Evolutionary conservation across 35 echinoderm and acorn worm genomes (phyloP).

Genomic region (Strongylocentrotus purpuratus): DNA sequence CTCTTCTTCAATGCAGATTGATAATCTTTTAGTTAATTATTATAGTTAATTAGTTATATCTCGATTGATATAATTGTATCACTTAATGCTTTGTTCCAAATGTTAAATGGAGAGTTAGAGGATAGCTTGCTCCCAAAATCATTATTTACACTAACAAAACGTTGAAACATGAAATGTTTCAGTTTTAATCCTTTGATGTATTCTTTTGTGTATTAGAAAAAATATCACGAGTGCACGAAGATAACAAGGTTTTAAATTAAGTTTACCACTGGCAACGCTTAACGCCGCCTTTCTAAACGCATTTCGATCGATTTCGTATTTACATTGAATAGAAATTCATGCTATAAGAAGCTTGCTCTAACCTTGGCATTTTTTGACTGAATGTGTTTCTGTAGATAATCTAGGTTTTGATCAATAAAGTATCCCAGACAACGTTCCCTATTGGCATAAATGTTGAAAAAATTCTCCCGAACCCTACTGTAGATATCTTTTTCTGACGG

Average conservation of each 20-base stretch:
- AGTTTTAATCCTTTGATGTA: too few relatives aligned
- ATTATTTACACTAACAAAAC: not conserved
- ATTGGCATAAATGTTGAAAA: not conserved
- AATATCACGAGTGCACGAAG: not conserved
- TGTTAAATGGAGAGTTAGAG: too few relatives aligned
- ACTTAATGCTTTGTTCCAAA: too few relatives aligned
- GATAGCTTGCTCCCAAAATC: too few relatives aligned
- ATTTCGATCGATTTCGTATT: not conserved
- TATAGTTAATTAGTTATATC: too few relatives aligned
- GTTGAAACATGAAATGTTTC: not conserved
- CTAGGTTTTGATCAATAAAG: not conserved
- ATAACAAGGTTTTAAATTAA: not conserved
- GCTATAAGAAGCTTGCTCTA: not conserved
- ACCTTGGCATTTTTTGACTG: not conserved
- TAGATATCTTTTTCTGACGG: not conserved
- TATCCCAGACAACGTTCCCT: not conserved
- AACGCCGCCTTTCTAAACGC: not conserved
- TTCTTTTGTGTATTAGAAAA: not conserved
- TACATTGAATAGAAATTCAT: slow-evolving; percentile 19
- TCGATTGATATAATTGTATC: too few relatives aligned
- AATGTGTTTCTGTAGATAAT: not conserved
- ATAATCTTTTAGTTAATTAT: too few relatives aligned
- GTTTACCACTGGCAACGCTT: not conserved
- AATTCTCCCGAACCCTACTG: not conserved
- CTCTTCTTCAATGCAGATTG: too few relatives aligned